Conservation (phyloP, 1,140 invertebrate species). For the Cataglyphis hispanica region DNA sequence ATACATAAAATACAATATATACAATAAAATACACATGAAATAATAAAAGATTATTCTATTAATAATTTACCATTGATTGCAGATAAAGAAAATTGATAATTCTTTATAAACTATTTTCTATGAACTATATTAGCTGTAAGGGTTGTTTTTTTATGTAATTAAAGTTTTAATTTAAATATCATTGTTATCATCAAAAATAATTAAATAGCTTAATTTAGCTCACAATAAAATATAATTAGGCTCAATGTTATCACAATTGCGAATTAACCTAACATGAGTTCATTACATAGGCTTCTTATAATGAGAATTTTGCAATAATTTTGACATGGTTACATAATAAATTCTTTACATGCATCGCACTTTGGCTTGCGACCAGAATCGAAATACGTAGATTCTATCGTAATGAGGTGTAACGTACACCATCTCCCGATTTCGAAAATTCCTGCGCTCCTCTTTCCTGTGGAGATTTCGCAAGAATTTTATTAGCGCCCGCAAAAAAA, state of each 20-base stretch:
- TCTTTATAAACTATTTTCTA: neutral
- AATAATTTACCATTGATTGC: neutral
- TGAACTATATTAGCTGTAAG: neutral
- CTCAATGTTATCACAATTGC: neutral
- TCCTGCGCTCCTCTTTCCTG: conserved; percentile 11
- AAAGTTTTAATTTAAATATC: neutral
- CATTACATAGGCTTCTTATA: conserved; percentile 47
- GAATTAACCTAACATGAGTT: conserved; percentile 30
- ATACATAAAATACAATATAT: neutral
- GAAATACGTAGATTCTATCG: conserved; percentile 77
- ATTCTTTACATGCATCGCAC: conserved; percentile 66
- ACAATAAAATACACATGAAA: neutral
- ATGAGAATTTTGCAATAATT: conserved; percentile 72
- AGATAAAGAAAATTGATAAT: neutral
- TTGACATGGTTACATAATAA: conserved; percentile 71
- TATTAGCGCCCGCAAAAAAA: conserved; percentile 6
- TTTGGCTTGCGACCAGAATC: conserved; percentile 74
- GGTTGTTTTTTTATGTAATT: conserved; percentile 8
- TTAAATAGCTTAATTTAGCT: neutral
- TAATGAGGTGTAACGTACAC: conserved; percentile 68
- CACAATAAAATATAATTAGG: neutral
- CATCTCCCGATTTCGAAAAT: conserved; percentile 64
- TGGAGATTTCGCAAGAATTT: conserved; percentile 48
- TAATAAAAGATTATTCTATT: neutral
- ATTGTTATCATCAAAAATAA: neutral